Conservation (phyloP, 1,140 invertebrate species). For the Bombus superbus region DNA sequence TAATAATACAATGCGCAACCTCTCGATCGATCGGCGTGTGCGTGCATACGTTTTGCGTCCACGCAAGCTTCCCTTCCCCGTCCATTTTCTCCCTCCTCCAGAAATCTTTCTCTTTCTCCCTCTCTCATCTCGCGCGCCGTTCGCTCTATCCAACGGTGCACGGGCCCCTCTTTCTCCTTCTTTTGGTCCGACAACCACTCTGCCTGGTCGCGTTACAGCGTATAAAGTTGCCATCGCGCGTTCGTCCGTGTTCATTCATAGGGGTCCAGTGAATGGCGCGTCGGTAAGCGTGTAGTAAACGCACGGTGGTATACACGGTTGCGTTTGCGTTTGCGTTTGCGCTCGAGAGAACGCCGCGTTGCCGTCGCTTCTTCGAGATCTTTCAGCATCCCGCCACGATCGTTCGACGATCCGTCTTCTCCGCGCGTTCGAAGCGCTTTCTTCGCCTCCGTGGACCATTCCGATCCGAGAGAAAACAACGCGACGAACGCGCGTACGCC, state of each 20-base stretch:
- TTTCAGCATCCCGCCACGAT: too few species aligned
- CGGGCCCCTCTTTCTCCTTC: constrained; percentile 52
- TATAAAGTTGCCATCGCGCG: constrained; percentile 80
- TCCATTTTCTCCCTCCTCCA: constrained; percentile 61
- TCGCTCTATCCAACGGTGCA: not conserved
- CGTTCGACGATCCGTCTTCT: too few species aligned
- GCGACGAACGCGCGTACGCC: too few species aligned
- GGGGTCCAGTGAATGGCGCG: constrained; percentile 79
- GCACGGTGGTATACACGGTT: constrained; percentile 32
- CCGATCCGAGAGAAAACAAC: too few species aligned
- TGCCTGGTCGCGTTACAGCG: constrained; percentile 56
- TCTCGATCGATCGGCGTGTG: constrained; percentile 27
- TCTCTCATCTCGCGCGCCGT: not conserved
- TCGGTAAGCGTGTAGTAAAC: constrained; percentile 72
- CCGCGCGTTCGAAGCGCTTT: not conserved
- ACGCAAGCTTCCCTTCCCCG: constrained; percentile 30
- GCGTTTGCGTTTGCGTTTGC: constrained; percentile 13
- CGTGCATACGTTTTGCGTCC: constrained; percentile 53
- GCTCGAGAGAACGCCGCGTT: too few species aligned
- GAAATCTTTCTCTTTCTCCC: constrained; percentile 56
- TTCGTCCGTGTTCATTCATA: constrained; percentile 80
- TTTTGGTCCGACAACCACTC: constrained; percentile 35
- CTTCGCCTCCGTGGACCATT: too few species aligned
- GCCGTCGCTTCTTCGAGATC: not conserved
- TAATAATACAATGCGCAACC: constrained; percentile 70